A percentile compares a stretch with the other conserved stretches of the same genome.
These are phyloP conservation scores for Monopis laevigella DNA, from an alignment of 2,888 invertebrate genomes.

Conservation along the genomic window DNA sequence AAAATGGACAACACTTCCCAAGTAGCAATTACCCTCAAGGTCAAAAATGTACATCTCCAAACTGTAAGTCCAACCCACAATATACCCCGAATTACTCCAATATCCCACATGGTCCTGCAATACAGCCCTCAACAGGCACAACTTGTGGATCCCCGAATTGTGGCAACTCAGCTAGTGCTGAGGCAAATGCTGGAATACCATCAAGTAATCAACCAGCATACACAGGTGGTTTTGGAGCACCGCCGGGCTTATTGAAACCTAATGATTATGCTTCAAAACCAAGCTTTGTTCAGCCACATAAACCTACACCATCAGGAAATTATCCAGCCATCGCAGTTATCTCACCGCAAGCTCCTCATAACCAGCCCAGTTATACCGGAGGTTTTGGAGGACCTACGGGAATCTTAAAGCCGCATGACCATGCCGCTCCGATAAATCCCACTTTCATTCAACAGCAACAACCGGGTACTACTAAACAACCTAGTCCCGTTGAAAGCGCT, in stretches of 20 bases:
- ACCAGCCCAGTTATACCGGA: conserved; percentile 27
- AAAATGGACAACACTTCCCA: neutral
- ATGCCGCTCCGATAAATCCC: conserved; percentile 21
- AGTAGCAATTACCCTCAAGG: conserved; percentile 15
- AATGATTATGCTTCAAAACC: conserved; percentile 26
- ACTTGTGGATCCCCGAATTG: neutral
- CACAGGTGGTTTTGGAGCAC: conserved; percentile 35
- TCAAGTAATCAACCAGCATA: conserved; percentile 24
- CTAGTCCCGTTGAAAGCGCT: neutral
- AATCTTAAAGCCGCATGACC: conserved; percentile 37
- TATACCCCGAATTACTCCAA: neutral
- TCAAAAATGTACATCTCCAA: conserved; percentile 24
- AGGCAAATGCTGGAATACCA: neutral
- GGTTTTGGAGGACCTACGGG: conserved; percentile 37
- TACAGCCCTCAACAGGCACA: too few species aligned
- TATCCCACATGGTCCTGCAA: neutral
- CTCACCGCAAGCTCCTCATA: conserved; percentile 14
- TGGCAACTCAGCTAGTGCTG: neutral
- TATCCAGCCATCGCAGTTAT: neutral
- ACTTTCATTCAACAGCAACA: conserved; percentile 16
- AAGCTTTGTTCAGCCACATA: conserved; percentile 12
- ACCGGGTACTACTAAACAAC: neutral
- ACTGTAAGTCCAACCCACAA: neutral
- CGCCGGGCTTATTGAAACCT: conserved; percentile 36
- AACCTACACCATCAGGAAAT: neutral